phyloP scores from a whole-genome alignment of 2,113 vertebrate genomes.

The Anoplopoma fimbria region DNA sequence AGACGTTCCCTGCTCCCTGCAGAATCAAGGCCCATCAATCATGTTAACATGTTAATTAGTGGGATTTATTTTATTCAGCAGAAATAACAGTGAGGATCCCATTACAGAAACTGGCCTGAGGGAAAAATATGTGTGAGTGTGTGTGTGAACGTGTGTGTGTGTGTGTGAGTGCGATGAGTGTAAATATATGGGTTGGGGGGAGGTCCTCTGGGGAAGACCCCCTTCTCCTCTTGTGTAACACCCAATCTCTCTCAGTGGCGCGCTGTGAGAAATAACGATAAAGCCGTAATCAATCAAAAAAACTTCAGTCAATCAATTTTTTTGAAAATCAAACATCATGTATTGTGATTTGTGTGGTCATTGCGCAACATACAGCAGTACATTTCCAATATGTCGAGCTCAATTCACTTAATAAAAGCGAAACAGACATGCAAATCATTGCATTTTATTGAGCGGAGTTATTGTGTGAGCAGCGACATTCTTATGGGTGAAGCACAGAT shows the following conservation, averaged over 20 bases:
- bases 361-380: constrained; percentile 14
- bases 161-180: constrained; percentile 23
- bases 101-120: constrained; percentile 90
- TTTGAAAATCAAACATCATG: constrained; percentile 37
- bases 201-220: constrained; percentile 82
- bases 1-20: constrained; percentile 84
- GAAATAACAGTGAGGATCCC: constrained; percentile 90
- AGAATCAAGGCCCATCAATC: constrained; percentile 92
- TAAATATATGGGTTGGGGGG: constrained; percentile 68
- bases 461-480: constrained; percentile 13
- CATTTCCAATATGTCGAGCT: constrained; percentile 43
- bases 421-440: constrained; percentile 50
- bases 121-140: constrained; percentile 58
- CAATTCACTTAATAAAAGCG: not conserved
- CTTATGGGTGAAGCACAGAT: constrained; percentile 39
- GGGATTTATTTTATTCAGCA: constrained; percentile 91
- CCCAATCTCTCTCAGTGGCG: constrained; percentile 66
- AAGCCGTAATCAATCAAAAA: constrained; percentile 69
- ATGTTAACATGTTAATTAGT: constrained; percentile 98
- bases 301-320: constrained; percentile 53
- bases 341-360: constrained; percentile 49
- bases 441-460: constrained; percentile 24
- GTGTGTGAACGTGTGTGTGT: constrained; percentile 29
- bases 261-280: constrained; percentile 63
- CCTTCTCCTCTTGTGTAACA: constrained; percentile 65